Base-by-base conservation (phyloP, 2,113 vertebrate genomes). In the Carollia perspicillata region DNA sequence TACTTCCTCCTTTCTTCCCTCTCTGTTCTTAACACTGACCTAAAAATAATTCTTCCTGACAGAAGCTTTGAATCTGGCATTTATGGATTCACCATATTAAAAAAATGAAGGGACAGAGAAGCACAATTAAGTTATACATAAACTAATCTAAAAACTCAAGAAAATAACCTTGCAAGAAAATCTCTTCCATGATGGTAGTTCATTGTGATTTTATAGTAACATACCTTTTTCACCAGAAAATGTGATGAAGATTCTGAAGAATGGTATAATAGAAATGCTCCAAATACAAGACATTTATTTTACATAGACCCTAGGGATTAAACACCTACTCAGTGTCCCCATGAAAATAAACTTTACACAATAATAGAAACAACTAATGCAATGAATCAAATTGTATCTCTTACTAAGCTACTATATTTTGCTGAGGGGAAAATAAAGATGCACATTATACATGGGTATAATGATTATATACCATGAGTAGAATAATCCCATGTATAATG, bases 1-100 rank as follows among this genome's bases (percentile, higher is more conserved):
- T 49, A 55, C 3, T 51, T 11, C 26, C 13, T 20, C 6, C 16
- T 77, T 49, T 49, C 26, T 22, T 18, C n/a, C 49, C 14, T 87
- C 40, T 44, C 42, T 42, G 26, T 66, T 90, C 22, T 84, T 84
- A 60, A 95, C 22, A 40, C 6, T 63, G 49, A 79, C 33, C 72
- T 95, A 90, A 90, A 94, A 94, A 91, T 72, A 93, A 96, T 79
- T 90, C 53, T 95, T 90, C 22, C 33, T 84, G 47, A 93, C 16
- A 88, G 42, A 96, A 96, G 90, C 18, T 94, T 20, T 87, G 26
- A 83, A 68, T 35, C 23, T 94, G 44, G 40, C 20, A 51, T 58
- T 97, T 75, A 79, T n/a, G 49, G 51, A 79, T n/a, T 95, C 40
- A 83, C 5, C 75, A 53, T 22, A n/a, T 72, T 11, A 71, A 53